phyloP scores from a whole-genome alignment of 2,888 invertebrate genomes.

The Hypselothyrea guttata region DNA sequence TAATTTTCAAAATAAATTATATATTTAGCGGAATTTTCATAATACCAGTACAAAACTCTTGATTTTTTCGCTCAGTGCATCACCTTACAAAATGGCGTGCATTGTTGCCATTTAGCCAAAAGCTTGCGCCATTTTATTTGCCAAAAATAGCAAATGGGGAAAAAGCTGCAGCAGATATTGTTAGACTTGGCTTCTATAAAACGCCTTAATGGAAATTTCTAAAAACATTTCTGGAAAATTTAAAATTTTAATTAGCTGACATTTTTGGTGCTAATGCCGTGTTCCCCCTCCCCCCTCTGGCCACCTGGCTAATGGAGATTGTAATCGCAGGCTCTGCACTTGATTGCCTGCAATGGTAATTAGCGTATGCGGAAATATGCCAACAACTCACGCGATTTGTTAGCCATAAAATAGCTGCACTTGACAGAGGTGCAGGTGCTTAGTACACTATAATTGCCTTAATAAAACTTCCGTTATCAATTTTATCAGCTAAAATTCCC shows the following conservation, averaged over 20 bases:
- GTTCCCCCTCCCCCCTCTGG: slow-evolving; percentile 14
- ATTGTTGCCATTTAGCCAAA: slow-evolving; percentile 40
- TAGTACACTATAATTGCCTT: neutral
- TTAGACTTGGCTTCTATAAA: too few relatives aligned
- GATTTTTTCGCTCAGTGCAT: neutral
- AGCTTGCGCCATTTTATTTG: slow-evolving; percentile 19
- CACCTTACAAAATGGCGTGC: slow-evolving; percentile 49
- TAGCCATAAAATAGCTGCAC: slow-evolving; percentile 7
- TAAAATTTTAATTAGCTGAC: slow-evolving; percentile 67
- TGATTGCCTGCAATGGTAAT: slow-evolving; percentile 21
- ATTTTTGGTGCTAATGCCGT: slow-evolving; percentile 54
- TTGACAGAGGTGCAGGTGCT: too few relatives aligned
- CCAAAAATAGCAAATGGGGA: slow-evolving; percentile 20
- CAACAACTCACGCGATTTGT: slow-evolving; percentile 35
- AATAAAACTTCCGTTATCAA: too few relatives aligned
- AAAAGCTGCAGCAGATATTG: slow-evolving; percentile 6
- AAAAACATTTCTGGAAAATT: too few relatives aligned
- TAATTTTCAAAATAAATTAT: too few relatives aligned
- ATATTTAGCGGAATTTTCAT: too few relatives aligned
- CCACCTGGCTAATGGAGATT: slow-evolving; percentile 42
- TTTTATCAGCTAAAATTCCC: too few relatives aligned
- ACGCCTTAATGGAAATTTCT: slow-evolving; percentile 56
- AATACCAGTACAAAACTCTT: too few relatives aligned
- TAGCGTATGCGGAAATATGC: slow-evolving; percentile 14
- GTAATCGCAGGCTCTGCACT: slow-evolving; percentile 27